phyloP scores from a whole-genome alignment of 92 coral and sea anemone genomes.

The Actinostola sp. region DNA sequence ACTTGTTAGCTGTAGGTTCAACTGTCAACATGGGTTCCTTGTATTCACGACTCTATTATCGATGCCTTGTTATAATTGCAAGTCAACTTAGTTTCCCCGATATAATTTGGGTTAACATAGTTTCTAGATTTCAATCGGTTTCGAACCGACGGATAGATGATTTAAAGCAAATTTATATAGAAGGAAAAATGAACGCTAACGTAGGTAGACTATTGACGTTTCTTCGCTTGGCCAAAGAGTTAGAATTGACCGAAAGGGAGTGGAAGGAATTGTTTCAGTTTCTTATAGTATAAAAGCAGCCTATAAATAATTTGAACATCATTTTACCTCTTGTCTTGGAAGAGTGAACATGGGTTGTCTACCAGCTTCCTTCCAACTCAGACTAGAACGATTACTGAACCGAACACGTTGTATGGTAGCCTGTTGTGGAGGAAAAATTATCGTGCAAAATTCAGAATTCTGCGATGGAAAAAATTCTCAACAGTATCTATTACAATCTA shows the following conservation, averaged over 20 bases:
- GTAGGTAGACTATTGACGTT: background rate
- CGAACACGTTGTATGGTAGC: slow-evolving; percentile 1
- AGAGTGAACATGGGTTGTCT: slow-evolving; percentile 31
- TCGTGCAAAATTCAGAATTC: slow-evolving; percentile 10
- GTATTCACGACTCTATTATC: no score
- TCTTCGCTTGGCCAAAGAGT: background rate
- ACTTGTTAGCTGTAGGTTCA: no score
- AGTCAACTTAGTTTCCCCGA: no score
- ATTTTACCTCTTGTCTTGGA: no score
- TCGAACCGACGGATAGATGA: no score
- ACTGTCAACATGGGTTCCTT: no score
- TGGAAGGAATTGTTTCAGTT: slow-evolving; percentile 11
- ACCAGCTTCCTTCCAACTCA: slow-evolving; percentile 7
- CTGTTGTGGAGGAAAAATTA: slow-evolving; percentile 13
- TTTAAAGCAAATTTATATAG: no score
- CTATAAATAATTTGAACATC: background rate
- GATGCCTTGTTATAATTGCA: no score
- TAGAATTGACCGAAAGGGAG: slow-evolving; percentile 34
- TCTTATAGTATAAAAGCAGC: background rate
- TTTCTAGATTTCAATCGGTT: no score
- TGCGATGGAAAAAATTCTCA: slow-evolving; percentile 14
- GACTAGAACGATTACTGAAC: slow-evolving; percentile 26
- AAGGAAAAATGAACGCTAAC: no score
- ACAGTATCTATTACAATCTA: slow-evolving; percentile 20
- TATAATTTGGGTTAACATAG: no score